A percentile compares a stretch with the other conserved stretches of the same genome.
Conservation (phyloP, 1,140 invertebrate genomes). For the Pseudomyrmex gracilis region DNA sequence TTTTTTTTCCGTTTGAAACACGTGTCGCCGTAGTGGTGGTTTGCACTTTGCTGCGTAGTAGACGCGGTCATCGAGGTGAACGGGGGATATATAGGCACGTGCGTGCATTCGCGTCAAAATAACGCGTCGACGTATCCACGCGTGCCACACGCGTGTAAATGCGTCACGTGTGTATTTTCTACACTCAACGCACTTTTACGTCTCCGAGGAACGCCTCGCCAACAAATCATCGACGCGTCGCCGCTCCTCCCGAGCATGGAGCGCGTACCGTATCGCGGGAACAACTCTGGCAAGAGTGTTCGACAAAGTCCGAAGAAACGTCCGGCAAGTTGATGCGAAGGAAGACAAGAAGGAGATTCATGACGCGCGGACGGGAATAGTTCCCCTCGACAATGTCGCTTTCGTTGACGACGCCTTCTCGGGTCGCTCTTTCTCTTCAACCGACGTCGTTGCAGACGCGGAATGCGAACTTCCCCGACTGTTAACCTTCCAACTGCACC, state of each 20-base stretch:
- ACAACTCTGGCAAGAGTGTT: constrained; percentile 19
- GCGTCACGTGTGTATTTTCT: constrained; percentile 18
- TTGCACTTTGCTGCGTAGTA: constrained; percentile 20
- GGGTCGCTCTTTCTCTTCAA: constrained; percentile 38
- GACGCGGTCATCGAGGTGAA: neutral
- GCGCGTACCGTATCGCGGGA: constrained; percentile 10
- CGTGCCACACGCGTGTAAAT: neutral
- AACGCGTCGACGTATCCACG: constrained; percentile 3
- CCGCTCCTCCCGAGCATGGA: neutral
- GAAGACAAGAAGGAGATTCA: constrained; percentile 68
- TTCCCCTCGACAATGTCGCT: constrained; percentile 72
- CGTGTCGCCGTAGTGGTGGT: constrained; percentile 51
- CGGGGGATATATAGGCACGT: no score
- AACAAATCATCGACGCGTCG: constrained; percentile 83
- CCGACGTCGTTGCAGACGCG: constrained; percentile 57
- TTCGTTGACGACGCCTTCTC: constrained; percentile 67
- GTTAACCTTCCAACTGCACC: constrained; percentile 57
- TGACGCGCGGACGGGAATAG: constrained; percentile 78
- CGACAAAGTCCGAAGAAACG: constrained; percentile 27
- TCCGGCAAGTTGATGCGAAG: constrained; percentile 21
- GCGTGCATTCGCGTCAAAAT: constrained; percentile 16
- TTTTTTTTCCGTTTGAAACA: constrained; percentile 42
- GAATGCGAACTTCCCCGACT: constrained; percentile 70
- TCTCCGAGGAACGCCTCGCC: constrained; percentile 78
- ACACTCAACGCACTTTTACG: constrained; percentile 61